Evolutionary conservation across 1,140 invertebrate genomes (phyloP).

Genomic region (Coelopa frigida): DNA sequence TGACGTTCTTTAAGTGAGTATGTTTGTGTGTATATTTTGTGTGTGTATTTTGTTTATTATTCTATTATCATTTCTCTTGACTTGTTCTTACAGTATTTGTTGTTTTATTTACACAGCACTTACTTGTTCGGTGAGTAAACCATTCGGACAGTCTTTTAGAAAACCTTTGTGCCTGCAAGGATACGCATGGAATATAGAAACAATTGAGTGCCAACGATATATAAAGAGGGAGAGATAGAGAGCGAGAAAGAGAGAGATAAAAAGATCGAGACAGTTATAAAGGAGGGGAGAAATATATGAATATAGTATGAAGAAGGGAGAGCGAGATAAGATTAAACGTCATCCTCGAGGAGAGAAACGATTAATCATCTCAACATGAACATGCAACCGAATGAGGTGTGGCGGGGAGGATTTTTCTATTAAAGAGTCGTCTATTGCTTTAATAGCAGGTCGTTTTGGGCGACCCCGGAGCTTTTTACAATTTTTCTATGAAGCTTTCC

Average conservation of each 20-base stretch:
- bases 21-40: background rate
- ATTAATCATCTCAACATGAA: too few species aligned
- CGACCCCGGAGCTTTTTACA: too few species aligned
- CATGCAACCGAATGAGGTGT: too few species aligned
- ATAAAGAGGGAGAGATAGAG: slow-evolving; percentile 15
- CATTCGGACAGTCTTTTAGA: slow-evolving; percentile 87
- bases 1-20: background rate
- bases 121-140: slow-evolving; percentile 85
- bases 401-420: too few species aligned
- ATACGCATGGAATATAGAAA: too few species aligned
- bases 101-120: slow-evolving; percentile 31
- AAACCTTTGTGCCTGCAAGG: slow-evolving; percentile 86
- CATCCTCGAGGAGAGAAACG: too few species aligned
- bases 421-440: too few species aligned
- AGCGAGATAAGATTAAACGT: background rate
- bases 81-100: background rate
- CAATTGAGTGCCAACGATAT: too few species aligned
- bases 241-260: background rate
- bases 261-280: background rate
- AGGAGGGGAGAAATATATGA: background rate
- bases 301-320: background rate
- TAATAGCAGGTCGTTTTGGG: too few species aligned
- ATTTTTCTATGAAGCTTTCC: too few species aligned
- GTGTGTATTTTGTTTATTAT: slow-evolving; percentile 5
- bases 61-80: background rate